Evolutionary conservation across 2,888 invertebrate species (phyloP).

Genomic region (Palloptera scutellata): DNA sequence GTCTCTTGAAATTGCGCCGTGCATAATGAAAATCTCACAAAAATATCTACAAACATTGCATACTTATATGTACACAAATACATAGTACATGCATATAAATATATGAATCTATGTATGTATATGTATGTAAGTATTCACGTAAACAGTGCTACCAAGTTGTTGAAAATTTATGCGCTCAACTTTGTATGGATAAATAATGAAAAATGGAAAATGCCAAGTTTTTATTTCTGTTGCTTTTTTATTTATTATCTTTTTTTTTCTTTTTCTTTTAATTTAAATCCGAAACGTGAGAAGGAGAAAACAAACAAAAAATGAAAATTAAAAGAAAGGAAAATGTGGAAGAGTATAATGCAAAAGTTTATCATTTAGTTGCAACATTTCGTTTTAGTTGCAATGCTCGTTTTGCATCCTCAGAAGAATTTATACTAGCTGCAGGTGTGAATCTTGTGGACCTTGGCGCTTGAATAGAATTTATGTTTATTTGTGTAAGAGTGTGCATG

Average conservation of each 20-base stretch:
- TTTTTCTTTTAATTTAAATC: too few species aligned
- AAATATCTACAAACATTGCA: too few species aligned
- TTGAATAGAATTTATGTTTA: too few species aligned
- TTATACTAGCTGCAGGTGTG: too few species aligned
- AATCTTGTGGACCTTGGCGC: too few species aligned
- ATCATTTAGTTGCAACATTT: background rate
- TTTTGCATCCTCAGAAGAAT: background rate
- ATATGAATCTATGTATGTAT: background rate
- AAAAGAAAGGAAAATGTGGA: slow-evolving; percentile 28
- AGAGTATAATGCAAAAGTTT: slow-evolving; percentile 34
- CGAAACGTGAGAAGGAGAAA: too few species aligned
- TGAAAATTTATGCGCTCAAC: slow-evolving; percentile 34
- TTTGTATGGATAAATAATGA: slow-evolving; percentile 45
- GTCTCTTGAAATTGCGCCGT: too few species aligned
- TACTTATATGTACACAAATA: background rate
- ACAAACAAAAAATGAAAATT: too few species aligned
- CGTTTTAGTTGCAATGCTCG: background rate
- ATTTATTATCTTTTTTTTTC: too few species aligned
- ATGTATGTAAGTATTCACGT: background rate
- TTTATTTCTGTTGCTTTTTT: too few species aligned
- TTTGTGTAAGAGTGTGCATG: too few species aligned
- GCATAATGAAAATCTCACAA: too few species aligned
- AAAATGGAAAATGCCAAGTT: slow-evolving; percentile 24
- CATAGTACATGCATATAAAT: background rate
- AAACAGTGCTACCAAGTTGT: slow-evolving; percentile 24